Evolutionary conservation across 1,140 invertebrate species (phyloP).

Genomic region (Scaptomyza pallida): DNA sequence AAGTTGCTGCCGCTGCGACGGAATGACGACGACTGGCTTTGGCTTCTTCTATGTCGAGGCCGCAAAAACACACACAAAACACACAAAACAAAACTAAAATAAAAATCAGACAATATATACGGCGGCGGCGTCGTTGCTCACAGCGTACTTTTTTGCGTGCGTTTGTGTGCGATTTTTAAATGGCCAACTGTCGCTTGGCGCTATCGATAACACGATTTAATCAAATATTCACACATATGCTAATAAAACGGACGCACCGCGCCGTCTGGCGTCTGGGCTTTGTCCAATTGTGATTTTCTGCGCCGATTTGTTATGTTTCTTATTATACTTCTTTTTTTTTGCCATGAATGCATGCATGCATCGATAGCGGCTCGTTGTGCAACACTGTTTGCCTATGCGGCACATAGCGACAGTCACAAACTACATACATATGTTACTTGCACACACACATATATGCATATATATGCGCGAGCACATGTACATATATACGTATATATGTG

Average conservation of each 20-base stretch:
- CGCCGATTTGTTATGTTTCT: constrained; percentile 34
- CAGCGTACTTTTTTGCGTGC: constrained; percentile 18
- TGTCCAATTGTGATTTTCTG: constrained; percentile 44
- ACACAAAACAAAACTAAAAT: background rate
- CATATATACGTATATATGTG: constrained; percentile 21
- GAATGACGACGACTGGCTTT: constrained; percentile 47
- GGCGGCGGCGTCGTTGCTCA: constrained; percentile 66
- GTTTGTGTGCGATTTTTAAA: constrained; percentile 61
- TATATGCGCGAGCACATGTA: constrained; percentile 5
- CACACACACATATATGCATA: constrained; percentile 2
- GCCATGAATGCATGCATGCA: constrained; percentile 57
- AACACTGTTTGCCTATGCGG: constrained; percentile 49
- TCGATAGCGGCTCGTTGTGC: constrained; percentile 24
- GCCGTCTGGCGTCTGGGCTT: background rate
- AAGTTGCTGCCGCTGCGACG: constrained; percentile 34
- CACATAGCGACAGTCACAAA: constrained; percentile 50
- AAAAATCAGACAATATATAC: constrained; percentile 17
- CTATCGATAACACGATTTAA: constrained; percentile 53
- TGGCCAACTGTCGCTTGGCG: constrained; percentile 62
- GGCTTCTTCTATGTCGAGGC: constrained; percentile 70
- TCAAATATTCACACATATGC: constrained; percentile 1
- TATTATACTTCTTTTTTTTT: constrained; percentile 17
- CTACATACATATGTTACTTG: constrained; percentile 15
- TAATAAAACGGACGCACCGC: constrained; percentile 12
- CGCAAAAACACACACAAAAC: constrained; percentile 34